A percentile compares a stretch with the other conserved stretches of the same genome.
phyloP scores from a whole-genome alignment of 2,797 vertebrate genomes.

The Microctenopoma steveboyesi region DNA sequence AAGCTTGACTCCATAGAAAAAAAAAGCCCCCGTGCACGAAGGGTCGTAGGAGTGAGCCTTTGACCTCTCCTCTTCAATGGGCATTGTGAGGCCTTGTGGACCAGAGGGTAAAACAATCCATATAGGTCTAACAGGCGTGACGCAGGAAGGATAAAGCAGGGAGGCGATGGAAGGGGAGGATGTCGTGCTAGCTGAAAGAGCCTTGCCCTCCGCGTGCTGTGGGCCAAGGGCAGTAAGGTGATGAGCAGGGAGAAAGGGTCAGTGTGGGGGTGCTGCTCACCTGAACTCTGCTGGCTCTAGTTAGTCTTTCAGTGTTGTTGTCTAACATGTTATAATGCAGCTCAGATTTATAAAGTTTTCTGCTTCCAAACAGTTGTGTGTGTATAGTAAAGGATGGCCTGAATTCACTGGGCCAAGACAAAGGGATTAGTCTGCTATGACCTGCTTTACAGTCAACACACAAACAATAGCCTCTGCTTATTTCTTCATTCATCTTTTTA shows the following conservation, averaged over 20 bases:
- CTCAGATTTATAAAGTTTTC: conserved; percentile 18
- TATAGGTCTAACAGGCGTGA: conserved; percentile 76
- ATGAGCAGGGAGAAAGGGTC: conserved; percentile 58
- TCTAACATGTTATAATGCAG: background rate
- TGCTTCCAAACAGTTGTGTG: background rate
- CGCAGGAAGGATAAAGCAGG: conserved; percentile 59
- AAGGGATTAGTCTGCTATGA: conserved; percentile 74
- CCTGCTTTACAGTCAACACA: conserved; percentile 72
- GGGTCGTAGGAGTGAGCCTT: conserved; percentile 57
- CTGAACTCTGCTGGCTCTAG: conserved; percentile 34
- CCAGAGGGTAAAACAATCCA: conserved; percentile 67
- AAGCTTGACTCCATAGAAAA: conserved; percentile 52
- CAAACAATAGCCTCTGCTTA: conserved; percentile 66
- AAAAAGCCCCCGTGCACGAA: conserved; percentile 47
- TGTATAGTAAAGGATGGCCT: conserved; percentile 38
- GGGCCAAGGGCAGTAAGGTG: conserved; percentile 61
- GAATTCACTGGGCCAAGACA: conserved; percentile 46
- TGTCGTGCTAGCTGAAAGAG: conserved; percentile 40
- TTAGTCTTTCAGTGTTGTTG: background rate
- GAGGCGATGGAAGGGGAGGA: conserved; percentile 48
- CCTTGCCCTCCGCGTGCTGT: conserved; percentile 38
- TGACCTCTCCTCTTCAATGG: conserved; percentile 73
- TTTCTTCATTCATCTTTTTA: conserved; percentile 33
- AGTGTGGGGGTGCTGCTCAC: conserved; percentile 35
- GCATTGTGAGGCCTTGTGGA: conserved; percentile 67